These are phyloP conservation scores for Chiloscyllium plagiosum DNA, from an alignment of 2,113 vertebrate species.

Conservation along the genomic window DNA sequence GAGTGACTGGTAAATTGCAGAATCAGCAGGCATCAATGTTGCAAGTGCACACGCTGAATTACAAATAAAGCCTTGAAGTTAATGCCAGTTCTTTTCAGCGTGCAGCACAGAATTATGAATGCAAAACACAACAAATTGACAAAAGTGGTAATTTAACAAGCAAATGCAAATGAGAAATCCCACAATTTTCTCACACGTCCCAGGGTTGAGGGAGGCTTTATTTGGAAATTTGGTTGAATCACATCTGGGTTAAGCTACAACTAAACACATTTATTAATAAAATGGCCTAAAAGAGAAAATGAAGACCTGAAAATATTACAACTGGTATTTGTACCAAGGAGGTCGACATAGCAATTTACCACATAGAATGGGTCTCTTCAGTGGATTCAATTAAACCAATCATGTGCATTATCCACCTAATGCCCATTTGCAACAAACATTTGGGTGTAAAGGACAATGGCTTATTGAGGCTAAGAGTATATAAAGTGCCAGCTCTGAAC, in stretches of 20 bases:
- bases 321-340: neutral
- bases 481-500: neutral
- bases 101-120: neutral
- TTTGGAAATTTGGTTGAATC: neutral
- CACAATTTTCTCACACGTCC: neutral
- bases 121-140: neutral
- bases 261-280: neutral
- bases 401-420: neutral
- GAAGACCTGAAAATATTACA: neutral
- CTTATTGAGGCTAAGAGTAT: neutral
- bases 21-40: neutral
- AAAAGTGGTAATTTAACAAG: neutral
- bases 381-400: neutral
- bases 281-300: neutral
- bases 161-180: neutral
- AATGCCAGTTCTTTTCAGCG: neutral
- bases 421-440: neutral
- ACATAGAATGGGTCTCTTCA: neutral
- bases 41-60: neutral
- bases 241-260: neutral
- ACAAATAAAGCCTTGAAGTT: neutral
- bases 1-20: neutral
- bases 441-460: neutral
- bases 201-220: neutral
- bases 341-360: neutral